Base-by-base conservation (phyloP, 2,113 vertebrate species). In the Dipodomys merriami region DNA sequence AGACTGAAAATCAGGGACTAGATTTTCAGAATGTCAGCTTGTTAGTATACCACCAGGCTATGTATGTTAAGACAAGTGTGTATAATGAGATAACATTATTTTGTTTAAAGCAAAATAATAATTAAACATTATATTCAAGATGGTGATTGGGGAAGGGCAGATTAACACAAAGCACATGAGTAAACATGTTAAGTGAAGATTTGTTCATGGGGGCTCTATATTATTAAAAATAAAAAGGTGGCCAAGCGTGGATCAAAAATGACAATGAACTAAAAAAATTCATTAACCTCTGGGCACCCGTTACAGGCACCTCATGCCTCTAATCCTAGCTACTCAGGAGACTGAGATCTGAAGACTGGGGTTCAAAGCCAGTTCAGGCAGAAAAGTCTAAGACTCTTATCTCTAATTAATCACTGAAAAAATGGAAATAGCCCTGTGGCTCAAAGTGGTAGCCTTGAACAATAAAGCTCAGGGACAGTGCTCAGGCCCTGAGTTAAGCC, bases 91-190 rank as follows among this genome's bases (percentile, higher is more conserved):
- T 82, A 77, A 83, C 19, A 62, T n/a, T 76, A 79, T 79, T 67
- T 88, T 84, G 83, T 85, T 91, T 67, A 84, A 92, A 71, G 33
- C 73, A 84, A 86, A 27, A 62, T 22, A 78, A 73, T 81, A 91
- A 85, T 30, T 39, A 49, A 86, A 83, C 44, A 67, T 25, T 39
- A 39, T 92, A 90, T 68, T 90, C 46, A 95, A 90, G 79, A 57
- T 7, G 88, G 49, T 81, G 25, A 57, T 49, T 91, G 44, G 44
- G 15, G 35, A 68, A 88, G 79, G 33, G 53, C 33, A 80, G 35
- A 77, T 15, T 25, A 33, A 86, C 72, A 69, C n/a, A 83, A 35
- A 83, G 10, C 35, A 87, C 9, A 64, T 46, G 44, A 81, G 33
- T 1, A 69, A 19, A 83, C 39, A 88, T 77, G 30, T 95, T 85